Conservation (phyloP, 1,140 invertebrate species). For the Halesus radiatus region DNA sequence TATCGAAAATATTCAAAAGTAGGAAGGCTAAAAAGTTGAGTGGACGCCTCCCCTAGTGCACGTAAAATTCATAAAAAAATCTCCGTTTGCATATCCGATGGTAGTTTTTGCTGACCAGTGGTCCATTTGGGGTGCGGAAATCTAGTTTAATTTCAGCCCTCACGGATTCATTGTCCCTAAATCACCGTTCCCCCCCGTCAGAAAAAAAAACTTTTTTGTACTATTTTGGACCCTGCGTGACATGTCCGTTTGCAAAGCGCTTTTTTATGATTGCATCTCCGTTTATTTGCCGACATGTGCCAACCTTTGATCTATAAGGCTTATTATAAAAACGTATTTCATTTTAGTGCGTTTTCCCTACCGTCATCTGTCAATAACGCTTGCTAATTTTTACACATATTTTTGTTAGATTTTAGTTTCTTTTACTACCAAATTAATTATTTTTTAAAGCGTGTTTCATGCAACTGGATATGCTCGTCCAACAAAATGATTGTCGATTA, state of each 20-base stretch:
- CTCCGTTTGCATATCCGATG: conserved; percentile 6
- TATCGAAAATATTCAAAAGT: no score
- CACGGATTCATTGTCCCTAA: conserved; percentile 34
- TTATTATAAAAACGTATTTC: conserved; percentile 52
- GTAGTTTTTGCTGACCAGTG: conserved; percentile 52
- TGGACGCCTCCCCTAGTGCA: background rate
- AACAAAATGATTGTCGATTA: no score
- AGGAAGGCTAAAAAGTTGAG: background rate
- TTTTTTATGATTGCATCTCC: conserved; percentile 50
- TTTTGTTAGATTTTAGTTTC: no score
- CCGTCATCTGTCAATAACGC: background rate
- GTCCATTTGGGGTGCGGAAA: conserved; percentile 49
- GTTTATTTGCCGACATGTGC: conserved; percentile 56
- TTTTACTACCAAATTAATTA: no score
- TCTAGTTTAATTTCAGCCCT: conserved; percentile 53
- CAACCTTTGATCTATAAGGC: conserved; percentile 51
- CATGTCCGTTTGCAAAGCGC: background rate
- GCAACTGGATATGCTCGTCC: no score
- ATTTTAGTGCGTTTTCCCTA: conserved; percentile 12
- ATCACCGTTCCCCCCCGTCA: conserved; percentile 7
- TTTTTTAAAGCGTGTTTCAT: no score
- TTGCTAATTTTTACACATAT: no score
- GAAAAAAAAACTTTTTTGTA: background rate
- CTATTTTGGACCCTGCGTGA: background rate
- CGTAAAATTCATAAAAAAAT: background rate